Evolutionary conservation across 2,888 invertebrate genomes (phyloP).

Genomic region (Dorcus hopei): DNA sequence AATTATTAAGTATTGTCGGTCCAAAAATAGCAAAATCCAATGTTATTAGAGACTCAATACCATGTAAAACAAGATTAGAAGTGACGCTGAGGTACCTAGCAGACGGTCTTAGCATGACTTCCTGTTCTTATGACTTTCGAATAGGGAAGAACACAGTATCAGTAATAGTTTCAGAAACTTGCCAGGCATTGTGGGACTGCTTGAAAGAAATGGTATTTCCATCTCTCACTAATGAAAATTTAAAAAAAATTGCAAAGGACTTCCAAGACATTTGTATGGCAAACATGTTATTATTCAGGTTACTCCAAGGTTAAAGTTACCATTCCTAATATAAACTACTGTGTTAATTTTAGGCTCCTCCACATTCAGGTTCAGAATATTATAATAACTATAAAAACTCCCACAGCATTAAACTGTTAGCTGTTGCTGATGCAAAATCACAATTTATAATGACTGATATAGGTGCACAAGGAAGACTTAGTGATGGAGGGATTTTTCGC

Average conservation of each 20-base stretch:
- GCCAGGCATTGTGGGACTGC: too few relatives aligned
- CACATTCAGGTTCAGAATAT: conserved; percentile 20
- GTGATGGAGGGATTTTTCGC: conserved; percentile 7
- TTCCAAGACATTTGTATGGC: conserved; percentile 22
- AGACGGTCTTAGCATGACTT: too few relatives aligned
- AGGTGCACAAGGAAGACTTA: conserved; percentile 4
- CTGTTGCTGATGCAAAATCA: conserved; percentile 22
- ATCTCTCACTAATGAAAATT: too few relatives aligned
- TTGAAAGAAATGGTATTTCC: too few relatives aligned
- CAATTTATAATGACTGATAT: conserved; percentile 5
- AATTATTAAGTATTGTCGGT: too few relatives aligned
- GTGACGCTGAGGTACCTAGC: too few relatives aligned
- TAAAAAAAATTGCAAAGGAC: not conserved
- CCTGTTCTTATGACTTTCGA: too few relatives aligned
- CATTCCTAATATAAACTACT: not conserved
- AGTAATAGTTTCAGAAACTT: too few relatives aligned
- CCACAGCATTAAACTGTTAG: conserved; percentile 23
- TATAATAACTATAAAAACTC: conserved; percentile 25
- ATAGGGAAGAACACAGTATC: too few relatives aligned
- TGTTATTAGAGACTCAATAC: too few relatives aligned
- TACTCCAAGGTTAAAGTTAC: not conserved
- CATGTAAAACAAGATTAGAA: too few relatives aligned
- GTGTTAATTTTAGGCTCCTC: conserved; percentile 18
- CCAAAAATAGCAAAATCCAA: too few relatives aligned
- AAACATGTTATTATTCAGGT: not conserved